Conservation (phyloP, 2,888 invertebrate species). For the Dryococelus australis region DNA sequence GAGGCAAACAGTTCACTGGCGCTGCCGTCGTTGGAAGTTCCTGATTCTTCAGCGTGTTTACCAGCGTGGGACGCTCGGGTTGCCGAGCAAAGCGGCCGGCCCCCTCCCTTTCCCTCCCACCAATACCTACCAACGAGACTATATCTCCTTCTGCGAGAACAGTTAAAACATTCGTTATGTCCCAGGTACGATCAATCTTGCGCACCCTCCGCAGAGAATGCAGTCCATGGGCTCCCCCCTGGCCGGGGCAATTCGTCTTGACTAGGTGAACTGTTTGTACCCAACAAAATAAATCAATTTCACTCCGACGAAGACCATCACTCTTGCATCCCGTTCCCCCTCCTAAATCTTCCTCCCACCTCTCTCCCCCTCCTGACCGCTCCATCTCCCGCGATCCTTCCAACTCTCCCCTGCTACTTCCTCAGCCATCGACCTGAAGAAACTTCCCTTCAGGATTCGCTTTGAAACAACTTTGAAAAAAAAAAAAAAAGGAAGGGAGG, state of each 20-base stretch:
- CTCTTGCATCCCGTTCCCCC: constrained; percentile 36
- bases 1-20: neutral
- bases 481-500: neutral
- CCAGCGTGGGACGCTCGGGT: neutral
- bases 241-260: constrained; percentile 34
- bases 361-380: neutral
- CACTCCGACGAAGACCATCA: constrained; percentile 38
- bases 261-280: constrained; percentile 38
- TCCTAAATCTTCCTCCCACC: constrained; percentile 12
- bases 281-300: constrained; percentile 40
- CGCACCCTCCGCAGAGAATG: neutral
- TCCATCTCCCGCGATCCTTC: neutral
- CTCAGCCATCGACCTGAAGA: neutral
- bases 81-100: neutral
- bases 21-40: neutral
- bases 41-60: neutral
- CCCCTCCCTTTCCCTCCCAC: neutral
- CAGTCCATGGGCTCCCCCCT: neutral
- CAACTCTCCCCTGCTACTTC: neutral
- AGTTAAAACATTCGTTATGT: constrained; percentile 16
- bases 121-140: neutral
- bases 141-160: neutral
- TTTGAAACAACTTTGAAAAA: neutral
- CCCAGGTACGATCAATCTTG: constrained; percentile 10
- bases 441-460: neutral